phyloP scores from a whole-genome alignment of 2,888 invertebrate genomes.

The Copidosoma aretas region DNA sequence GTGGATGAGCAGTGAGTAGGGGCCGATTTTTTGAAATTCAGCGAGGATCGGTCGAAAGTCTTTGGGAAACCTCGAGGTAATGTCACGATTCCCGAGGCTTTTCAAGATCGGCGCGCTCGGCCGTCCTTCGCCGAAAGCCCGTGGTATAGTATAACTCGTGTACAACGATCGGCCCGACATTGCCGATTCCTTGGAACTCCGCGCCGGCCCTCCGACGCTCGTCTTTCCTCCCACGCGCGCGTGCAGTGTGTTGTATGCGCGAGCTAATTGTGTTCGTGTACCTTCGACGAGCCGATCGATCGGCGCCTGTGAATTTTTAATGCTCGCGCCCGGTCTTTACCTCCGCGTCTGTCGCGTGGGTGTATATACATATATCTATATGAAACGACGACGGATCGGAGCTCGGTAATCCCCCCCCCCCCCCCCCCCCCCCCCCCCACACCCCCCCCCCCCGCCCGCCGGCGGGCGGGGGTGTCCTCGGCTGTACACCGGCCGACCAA shows the following conservation, averaged over 20 bases:
- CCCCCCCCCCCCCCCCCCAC: no score
- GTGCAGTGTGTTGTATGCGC: neutral
- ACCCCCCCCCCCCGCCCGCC: no score
- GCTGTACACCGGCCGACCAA: no score
- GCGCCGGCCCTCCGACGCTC: neutral
- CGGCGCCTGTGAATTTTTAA: conserved; percentile 18
- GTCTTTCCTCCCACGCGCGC: neutral
- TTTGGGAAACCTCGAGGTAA: no score
- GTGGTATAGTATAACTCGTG: neutral
- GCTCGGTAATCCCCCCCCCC: no score
- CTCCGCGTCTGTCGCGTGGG: neutral
- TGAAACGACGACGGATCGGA: neutral
- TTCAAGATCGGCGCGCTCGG: neutral
- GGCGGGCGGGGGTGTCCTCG: no score
- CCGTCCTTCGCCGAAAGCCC: neutral
- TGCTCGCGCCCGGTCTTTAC: neutral
- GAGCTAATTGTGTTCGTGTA: neutral
- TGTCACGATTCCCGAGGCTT: no score
- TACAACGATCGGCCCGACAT: conserved; percentile 6
- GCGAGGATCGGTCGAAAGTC: no score
- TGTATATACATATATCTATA: no score
- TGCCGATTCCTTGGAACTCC: conserved; percentile 20
- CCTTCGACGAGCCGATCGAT: conserved; percentile 16
- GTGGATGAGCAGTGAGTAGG: conserved; percentile 27
- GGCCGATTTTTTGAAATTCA: no score